Percentiles rank a stretch among this genome's conserved stretches.
phyloP scores from a whole-genome alignment of 2,888 invertebrate genomes.

The Drosophila mimetica region DNA sequence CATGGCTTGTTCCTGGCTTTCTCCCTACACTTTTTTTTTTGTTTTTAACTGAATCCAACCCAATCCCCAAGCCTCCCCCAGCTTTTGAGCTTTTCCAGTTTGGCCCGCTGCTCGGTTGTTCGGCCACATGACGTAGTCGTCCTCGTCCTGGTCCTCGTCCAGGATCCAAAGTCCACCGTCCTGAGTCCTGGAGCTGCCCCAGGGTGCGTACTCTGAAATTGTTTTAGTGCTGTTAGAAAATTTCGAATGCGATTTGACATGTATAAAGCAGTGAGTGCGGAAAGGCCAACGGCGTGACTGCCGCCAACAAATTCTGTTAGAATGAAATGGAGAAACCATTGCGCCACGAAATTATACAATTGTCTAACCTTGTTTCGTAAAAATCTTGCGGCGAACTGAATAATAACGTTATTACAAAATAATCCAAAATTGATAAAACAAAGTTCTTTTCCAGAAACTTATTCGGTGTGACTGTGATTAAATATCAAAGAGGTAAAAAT shows the following conservation, averaged over 20 bases:
- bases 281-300: conserved; percentile 25
- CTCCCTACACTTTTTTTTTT: conserved; percentile 16
- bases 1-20: conserved; percentile 62
- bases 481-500: too few relatives aligned
- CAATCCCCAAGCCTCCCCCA: conserved; percentile 33
- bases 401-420: too few relatives aligned
- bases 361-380: background rate
- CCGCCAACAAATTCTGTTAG: conserved; percentile 35
- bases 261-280: conserved; percentile 23
- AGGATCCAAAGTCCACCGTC: background rate
- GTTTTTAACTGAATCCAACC: conserved; percentile 4
- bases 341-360: conserved; percentile 5
- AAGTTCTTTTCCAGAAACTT: too few relatives aligned
- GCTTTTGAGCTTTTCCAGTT: conserved; percentile 39
- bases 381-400: background rate
- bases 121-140: conserved; percentile 73
- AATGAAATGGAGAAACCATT: conserved; percentile 12
- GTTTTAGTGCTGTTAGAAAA: conserved; percentile 49
- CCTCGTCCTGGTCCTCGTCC: conserved; percentile 13
- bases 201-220: conserved; percentile 48
- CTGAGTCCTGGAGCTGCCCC: conserved; percentile 20
- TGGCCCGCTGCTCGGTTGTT: conserved; percentile 58
- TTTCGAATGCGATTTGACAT: conserved; percentile 45
- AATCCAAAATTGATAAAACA: too few relatives aligned
- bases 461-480: too few relatives aligned